Conservation (phyloP, 2,113 vertebrate species). For the Oncorhynchus tshawytscha region DNA sequence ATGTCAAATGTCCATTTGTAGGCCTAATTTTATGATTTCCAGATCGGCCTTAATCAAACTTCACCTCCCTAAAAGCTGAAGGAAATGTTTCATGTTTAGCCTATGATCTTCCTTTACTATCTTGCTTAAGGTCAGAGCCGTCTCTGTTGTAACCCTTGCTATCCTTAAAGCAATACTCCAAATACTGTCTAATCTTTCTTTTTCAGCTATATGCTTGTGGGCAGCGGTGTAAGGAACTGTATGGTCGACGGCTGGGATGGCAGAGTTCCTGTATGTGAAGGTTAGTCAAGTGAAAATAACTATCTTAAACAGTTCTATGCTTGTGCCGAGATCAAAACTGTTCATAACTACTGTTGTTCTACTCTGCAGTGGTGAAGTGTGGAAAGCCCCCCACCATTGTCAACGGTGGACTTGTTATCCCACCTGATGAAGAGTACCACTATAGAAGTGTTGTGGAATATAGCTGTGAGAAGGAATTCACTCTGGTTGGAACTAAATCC, state of each 20-base stretch:
- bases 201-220: neutral
- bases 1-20: too few relatives aligned
- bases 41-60: too few relatives aligned
- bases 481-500: neutral
- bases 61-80: too few relatives aligned
- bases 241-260: neutral
- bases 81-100: neutral
- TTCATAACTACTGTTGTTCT: constrained; percentile 10
- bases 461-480: neutral
- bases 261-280: constrained; percentile 49
- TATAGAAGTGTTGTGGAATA: neutral
- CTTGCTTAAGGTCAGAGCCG: too few relatives aligned
- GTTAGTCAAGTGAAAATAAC: constrained; percentile 35
- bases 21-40: too few relatives aligned
- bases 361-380: constrained; percentile 53
- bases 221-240: fast-evolving
- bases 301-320: too few relatives aligned
- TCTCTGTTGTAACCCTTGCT: neutral
- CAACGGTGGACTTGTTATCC: fast-evolving
- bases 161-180: neutral
- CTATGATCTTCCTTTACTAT: too few relatives aligned
- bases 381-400: fast-evolving
- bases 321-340: too few relatives aligned
- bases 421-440: fast-evolving
- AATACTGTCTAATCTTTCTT: neutral